Conservation (phyloP, 2,888 invertebrate genomes). For the Stenotaenia linearis region DNA sequence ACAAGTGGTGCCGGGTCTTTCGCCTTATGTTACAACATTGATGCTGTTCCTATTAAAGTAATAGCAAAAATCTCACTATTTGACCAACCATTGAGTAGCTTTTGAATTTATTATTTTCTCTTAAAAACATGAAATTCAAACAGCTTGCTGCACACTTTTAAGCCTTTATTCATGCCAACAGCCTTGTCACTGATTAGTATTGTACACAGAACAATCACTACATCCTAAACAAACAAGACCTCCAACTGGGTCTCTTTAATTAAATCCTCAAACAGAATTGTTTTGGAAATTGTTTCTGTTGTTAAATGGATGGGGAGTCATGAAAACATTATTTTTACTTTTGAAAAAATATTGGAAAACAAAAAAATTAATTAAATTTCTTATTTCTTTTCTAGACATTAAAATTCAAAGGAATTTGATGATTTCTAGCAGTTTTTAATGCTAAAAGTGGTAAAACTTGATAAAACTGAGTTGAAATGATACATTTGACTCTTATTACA, state of each 20-base stretch:
- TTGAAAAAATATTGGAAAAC: no score
- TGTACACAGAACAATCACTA: not conserved
- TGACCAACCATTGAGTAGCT: not conserved
- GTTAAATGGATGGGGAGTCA: not conserved
- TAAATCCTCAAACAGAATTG: not conserved
- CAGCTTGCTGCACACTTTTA: no score
- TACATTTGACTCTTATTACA: no score
- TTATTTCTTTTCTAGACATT: not conserved
- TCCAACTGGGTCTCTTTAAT: not conserved
- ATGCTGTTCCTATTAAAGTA: not conserved
- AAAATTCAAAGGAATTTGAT: no score
- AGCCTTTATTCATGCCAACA: no score
- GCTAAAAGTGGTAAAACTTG: no score
- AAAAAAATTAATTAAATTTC: not conserved
- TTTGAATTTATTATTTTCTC: not conserved
- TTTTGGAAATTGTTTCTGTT: not conserved
- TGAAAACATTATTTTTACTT: not conserved
- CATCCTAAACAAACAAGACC: not conserved
- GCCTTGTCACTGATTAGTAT: no score
- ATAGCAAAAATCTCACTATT: not conserved
- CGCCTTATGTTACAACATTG: not conserved
- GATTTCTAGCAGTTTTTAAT: no score
- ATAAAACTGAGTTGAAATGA: no score
- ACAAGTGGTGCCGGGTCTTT: not conserved
- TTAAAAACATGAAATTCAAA: no score